Evolutionary conservation across 2,888 invertebrate species (phyloP).

Genomic region (Epistrophe eligans): DNA sequence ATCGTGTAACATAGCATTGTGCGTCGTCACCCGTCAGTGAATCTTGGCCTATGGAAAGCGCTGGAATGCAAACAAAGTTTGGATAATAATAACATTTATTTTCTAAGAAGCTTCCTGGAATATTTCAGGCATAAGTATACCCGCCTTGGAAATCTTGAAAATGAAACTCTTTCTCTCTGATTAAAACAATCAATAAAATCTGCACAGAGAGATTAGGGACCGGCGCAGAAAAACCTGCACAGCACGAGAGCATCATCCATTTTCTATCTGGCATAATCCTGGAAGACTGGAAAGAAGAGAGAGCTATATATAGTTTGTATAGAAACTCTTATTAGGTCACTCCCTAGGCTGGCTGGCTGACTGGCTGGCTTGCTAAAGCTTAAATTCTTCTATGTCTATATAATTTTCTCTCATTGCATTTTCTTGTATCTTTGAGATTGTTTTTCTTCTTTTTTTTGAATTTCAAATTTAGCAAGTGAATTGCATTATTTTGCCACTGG

Average conservation of each 20-base stretch:
- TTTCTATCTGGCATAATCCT: slow-evolving; percentile 5
- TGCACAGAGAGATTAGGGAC: slow-evolving; percentile 53
- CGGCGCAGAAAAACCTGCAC: slow-evolving; percentile 11
- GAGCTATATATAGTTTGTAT: neutral
- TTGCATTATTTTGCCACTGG: slow-evolving; percentile 60
- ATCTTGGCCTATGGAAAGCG: slow-evolving; percentile 29
- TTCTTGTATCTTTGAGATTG: slow-evolving; percentile 31
- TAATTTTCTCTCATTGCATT: slow-evolving; percentile 38
- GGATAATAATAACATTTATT: slow-evolving; percentile 25
- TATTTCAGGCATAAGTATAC: slow-evolving; percentile 1
- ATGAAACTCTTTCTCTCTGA: slow-evolving; percentile 6
- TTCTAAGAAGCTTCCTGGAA: slow-evolving; percentile 29
- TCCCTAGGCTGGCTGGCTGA: slow-evolving; percentile 60
- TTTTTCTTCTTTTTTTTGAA: neutral
- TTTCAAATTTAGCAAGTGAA: slow-evolving; percentile 12
- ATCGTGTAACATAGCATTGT: slow-evolving; percentile 10
- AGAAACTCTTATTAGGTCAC: slow-evolving; percentile 71
- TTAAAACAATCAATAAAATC: slow-evolving; percentile 64
- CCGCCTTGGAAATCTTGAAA: slow-evolving; percentile 39
- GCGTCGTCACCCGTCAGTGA: slow-evolving; percentile 37
- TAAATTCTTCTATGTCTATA: slow-evolving; percentile 18
- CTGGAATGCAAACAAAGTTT: slow-evolving; percentile 48
- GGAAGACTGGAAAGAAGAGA: slow-evolving; percentile 32
- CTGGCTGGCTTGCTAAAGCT: slow-evolving; percentile 42
- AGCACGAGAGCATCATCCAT: neutral